A percentile compares a stretch with the other conserved stretches of the same genome.
These are phyloP conservation scores for Cryptosula pallasiana DNA, from an alignment of 2,888 invertebrate genomes.

Conservation along the genomic window DNA sequence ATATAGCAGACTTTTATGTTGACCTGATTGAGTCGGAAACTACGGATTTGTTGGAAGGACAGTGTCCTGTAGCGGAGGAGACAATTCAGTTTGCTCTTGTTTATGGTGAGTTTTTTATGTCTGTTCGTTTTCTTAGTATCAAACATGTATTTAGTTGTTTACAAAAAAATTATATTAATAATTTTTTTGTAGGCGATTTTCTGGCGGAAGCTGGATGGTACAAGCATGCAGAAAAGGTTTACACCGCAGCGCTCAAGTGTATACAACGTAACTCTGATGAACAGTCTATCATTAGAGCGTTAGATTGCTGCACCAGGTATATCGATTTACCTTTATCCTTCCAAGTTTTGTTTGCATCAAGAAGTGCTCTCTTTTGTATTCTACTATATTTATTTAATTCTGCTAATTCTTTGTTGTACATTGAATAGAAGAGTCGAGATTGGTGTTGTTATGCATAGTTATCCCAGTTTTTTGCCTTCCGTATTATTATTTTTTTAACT, in stretches of 20 bases:
- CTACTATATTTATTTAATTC: too few species aligned
- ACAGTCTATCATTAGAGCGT: slow-evolving; percentile 63
- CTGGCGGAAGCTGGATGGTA: slow-evolving; percentile 85
- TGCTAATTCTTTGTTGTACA: too few species aligned
- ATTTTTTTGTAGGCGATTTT: slow-evolving; percentile 65
- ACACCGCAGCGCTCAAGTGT: slow-evolving; percentile 65
- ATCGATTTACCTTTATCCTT: too few species aligned
- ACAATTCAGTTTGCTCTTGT: not conserved
- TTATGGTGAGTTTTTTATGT: not conserved
- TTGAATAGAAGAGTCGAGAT: too few species aligned
- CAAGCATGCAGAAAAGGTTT: slow-evolving; percentile 68
- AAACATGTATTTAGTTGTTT: too few species aligned
- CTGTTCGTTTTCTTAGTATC: too few species aligned
- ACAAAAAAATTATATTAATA: too few species aligned
- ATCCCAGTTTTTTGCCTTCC: too few species aligned
- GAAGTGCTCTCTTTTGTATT: too few species aligned
- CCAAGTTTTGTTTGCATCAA: too few species aligned
- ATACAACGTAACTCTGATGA: slow-evolving; percentile 54
- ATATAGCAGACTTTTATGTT: not conserved
- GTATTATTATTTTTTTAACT: too few species aligned
- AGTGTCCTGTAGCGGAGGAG: not conserved
- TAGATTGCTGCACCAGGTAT: slow-evolving; percentile 84
- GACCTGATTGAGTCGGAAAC: not conserved
- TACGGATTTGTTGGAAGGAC: not conserved
- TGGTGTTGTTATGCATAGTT: too few species aligned